Evolutionary conservation across 2,797 vertebrate genomes (phyloP).

Genomic region (Zalophus californianus): DNA sequence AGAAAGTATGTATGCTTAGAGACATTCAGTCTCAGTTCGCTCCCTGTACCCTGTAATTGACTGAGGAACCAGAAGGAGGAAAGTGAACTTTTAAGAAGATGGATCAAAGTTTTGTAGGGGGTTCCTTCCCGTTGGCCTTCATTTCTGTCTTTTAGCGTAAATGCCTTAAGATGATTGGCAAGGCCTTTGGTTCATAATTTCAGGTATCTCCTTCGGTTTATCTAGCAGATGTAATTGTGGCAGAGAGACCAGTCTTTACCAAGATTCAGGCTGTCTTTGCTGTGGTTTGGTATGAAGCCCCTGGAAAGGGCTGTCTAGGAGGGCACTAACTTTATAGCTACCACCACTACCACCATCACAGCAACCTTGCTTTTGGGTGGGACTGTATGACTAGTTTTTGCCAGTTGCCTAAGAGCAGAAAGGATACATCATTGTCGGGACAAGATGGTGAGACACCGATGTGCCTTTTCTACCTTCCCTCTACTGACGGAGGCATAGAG

Average conservation of each 20-base stretch:
- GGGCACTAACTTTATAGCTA: accelerated
- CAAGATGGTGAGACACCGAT: not conserved
- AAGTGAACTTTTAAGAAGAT: not conserved
- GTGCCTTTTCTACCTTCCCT: not conserved
- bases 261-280: not conserved
- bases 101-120: not conserved
- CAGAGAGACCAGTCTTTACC: not conserved
- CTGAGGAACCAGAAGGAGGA: not conserved
- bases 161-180: not conserved
- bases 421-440: accelerated
- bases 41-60: not conserved
- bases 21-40: not conserved
- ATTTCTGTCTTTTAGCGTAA: not conserved
- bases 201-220: not conserved
- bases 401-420: not conserved
- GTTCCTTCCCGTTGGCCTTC: not conserved
- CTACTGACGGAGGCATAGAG: not conserved
- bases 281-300: not conserved
- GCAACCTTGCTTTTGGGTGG: not conserved
- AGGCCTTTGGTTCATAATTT: not conserved
- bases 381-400: not conserved
- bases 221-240: not conserved
- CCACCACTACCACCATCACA: no score
- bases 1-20: not conserved
- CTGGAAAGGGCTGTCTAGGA: accelerated